A percentile compares a stretch with the other conserved stretches of the same genome.
Evolutionary conservation across 2,888 invertebrate genomes (phyloP).

Genomic region (Nezara viridula): DNA sequence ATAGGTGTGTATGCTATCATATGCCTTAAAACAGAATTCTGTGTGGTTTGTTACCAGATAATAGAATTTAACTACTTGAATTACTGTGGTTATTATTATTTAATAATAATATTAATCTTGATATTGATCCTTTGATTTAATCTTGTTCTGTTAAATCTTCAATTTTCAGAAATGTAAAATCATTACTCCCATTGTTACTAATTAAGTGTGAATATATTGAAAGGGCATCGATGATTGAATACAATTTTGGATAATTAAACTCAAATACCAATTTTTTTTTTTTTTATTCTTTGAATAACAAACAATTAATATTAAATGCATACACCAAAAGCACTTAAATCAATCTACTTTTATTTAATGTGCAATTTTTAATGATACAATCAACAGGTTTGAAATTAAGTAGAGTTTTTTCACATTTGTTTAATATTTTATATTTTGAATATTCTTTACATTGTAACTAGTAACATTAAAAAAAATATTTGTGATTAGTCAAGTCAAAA

Average conservation of each 20-base stretch:
- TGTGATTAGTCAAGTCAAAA: neutral
- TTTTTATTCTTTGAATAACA: neutral
- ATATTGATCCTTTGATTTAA: conserved; percentile 7
- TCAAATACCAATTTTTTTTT: neutral
- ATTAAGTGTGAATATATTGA: conserved; percentile 13
- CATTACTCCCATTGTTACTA: neutral
- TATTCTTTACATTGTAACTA: neutral
- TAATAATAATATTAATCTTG: conserved; percentile 17
- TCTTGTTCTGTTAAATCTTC: conserved; percentile 6
- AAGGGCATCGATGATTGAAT: neutral
- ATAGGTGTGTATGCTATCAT: conserved; percentile 42
- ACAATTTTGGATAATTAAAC: neutral
- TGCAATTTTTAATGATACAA: neutral
- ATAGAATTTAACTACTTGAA: conserved; percentile 28
- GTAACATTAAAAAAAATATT: neutral
- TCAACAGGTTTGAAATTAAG: neutral
- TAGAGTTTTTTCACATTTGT: neutral
- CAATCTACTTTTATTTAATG: neutral
- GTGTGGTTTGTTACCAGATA: conserved; percentile 44
- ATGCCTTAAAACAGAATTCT: conserved; percentile 43
- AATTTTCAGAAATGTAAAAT: neutral
- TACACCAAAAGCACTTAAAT: neutral
- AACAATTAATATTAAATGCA: neutral
- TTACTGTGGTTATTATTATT: conserved; percentile 22
- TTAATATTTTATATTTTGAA: neutral